Evolutionary conservation across 2,113 vertebrate species (phyloP), one percentile per base, ranked within the genome.

Genomic region (Plectropomus leopardus): DNA sequence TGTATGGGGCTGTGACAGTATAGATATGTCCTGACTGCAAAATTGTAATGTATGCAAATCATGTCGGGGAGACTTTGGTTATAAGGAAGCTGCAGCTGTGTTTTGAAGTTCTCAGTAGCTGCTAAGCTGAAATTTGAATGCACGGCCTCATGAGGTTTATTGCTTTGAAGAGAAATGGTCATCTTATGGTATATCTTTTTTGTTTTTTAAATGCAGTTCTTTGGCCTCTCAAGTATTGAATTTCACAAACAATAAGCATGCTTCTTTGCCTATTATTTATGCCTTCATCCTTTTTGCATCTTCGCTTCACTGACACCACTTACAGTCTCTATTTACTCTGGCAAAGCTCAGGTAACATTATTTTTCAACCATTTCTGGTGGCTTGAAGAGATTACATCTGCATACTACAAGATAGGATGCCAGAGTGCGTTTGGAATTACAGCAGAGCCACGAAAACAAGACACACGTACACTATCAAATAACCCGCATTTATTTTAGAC

Each of bases 81-180:
- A 16, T 58, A 14, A 32, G 1, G 15, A 7, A 32, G 57, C 28
- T 50, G 54, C 57, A 51, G 19, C 36, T 57, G 4, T 36, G 13
- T 57, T n/a, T 61, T 61, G 34, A 57, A 69, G 28, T 28, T 26
- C 15, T 42, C 24, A 17, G 21, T 73, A 32, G n/a, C 42, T 30
- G 40, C 57, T 54, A 19, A 61, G 57, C 34, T 24, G 28, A 44
- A 34, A 78, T 26, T 42, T n/a, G 9, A 58, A 71, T 66, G 48
- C 55, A 45, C 45, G 17, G 15, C 64, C 28, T 40, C 7, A 54
- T 74, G 30, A 69, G 13, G 1, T 15, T 77, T 61, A 61, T 65
- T 59, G 54, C 67, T 84, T 76, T 69, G n/a, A 30, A 61, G 44
- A 75, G 24, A 61, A 77, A 68, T 48, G 48, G 44, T 72, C 66